phyloP scores from a whole-genome alignment of 2,888 invertebrate genomes.

The Heliothis peltigera region DNA sequence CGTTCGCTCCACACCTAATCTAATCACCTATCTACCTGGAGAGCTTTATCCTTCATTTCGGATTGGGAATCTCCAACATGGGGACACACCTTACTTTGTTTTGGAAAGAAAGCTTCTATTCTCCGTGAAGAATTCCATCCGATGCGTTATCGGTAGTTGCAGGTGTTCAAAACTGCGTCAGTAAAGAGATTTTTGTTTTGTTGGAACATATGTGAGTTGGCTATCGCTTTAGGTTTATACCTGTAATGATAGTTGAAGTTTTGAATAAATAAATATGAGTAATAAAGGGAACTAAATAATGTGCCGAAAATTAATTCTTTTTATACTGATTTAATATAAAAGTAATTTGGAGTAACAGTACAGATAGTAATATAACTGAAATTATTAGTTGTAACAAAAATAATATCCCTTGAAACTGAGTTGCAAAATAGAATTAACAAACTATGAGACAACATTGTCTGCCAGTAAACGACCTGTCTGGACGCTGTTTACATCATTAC shows the following conservation, averaged over 20 bases:
- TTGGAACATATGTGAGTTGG: no score
- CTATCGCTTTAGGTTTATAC: no score
- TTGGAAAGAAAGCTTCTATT: constrained; percentile 23
- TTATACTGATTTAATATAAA: no score
- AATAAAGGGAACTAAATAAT: no score
- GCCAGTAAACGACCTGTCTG: constrained; percentile 8
- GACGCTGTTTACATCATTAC: neutral
- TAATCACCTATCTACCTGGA: constrained; percentile 58
- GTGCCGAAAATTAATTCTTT: no score
- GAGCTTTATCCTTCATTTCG: constrained; percentile 55
- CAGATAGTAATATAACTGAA: constrained; percentile 1
- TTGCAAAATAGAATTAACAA: constrained; percentile 29
- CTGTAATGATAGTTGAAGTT: no score
- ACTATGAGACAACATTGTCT: constrained; percentile 15
- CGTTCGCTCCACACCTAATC: constrained; percentile 54
- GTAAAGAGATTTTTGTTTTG: no score
- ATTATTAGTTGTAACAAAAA: constrained; percentile 17
- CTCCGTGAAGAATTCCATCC: no score
- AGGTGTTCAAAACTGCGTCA: no score
- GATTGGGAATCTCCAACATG: constrained; percentile 40
- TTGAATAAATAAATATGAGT: no score
- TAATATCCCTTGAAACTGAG: constrained; percentile 35
- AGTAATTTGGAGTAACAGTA: no score
- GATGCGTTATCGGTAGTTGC: no score
- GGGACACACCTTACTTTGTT: constrained; percentile 29